Evolutionary conservation across 1,140 invertebrate genomes (phyloP).

Genomic region (Pseudomyrmex flavicornis): DNA sequence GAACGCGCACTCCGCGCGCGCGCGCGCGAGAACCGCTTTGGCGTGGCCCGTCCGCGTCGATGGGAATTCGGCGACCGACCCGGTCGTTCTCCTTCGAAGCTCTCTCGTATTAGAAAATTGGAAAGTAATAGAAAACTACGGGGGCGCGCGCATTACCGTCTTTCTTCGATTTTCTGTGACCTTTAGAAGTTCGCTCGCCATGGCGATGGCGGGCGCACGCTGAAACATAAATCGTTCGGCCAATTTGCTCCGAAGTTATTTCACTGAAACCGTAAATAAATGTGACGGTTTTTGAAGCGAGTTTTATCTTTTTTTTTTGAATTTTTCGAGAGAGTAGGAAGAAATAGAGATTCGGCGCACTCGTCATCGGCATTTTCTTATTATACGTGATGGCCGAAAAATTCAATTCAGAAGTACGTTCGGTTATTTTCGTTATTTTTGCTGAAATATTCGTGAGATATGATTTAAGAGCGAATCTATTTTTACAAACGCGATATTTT

Average conservation of each 20-base stretch:
- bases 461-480: background rate
- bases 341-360: too few relatives aligned
- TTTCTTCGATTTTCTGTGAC: conserved; percentile 28
- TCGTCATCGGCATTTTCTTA: too few relatives aligned
- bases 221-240: background rate
- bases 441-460: too few relatives aligned
- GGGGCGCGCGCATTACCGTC: background rate
- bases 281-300: background rate
- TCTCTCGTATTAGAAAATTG: conserved; percentile 52
- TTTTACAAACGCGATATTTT: background rate
- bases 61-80: conserved; percentile 28
- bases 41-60: conserved; percentile 33
- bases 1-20: conserved; percentile 10
- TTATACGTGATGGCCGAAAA: too few relatives aligned
- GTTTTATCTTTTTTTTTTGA: too few relatives aligned
- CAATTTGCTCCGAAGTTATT: conserved; percentile 19
- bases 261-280: background rate
- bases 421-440: background rate
- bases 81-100: background rate
- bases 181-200: conserved; percentile 25
- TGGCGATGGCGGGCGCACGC: background rate
- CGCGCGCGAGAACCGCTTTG: background rate
- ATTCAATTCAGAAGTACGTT: too few relatives aligned
- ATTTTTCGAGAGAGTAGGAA: too few relatives aligned
- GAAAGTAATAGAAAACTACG: conserved; percentile 56